phyloP scores from a whole-genome alignment of 2,888 invertebrate species.

The Mythimna albipuncta region DNA sequence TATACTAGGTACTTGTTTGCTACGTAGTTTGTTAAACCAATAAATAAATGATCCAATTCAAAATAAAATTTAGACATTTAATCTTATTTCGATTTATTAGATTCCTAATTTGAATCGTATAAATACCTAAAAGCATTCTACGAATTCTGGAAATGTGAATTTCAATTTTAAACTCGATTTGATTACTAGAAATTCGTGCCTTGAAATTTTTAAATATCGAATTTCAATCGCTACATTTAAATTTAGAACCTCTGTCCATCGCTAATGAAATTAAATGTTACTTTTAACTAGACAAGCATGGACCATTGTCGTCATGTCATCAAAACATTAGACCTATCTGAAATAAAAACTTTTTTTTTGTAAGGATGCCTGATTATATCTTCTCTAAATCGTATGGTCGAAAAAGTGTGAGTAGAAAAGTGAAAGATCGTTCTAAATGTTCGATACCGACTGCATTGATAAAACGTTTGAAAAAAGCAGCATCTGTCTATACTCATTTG shows the following conservation, averaged over 20 bases:
- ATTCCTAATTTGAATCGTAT: neutral
- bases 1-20: too few species aligned
- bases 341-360: too few species aligned
- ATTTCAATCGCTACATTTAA: neutral
- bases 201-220: neutral
- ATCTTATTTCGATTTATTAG: neutral
- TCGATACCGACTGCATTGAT: neutral
- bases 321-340: too few species aligned
- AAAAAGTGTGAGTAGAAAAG: neutral
- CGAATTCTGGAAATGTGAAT: neutral
- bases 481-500: too few species aligned
- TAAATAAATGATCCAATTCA: too few species aligned
- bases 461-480: too few species aligned
- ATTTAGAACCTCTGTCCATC: neutral
- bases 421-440: neutral
- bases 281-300: neutral
- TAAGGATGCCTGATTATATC: too few species aligned
- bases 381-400: too few species aligned
- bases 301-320: neutral
- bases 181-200: neutral
- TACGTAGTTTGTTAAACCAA: too few species aligned
- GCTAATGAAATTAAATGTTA: neutral
- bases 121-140: neutral
- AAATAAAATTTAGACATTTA: too few species aligned
- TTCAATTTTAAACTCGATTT: constrained; percentile 1